Percentiles rank a stretch among this genome's conserved stretches.
Conservation (phyloP, 1,140 invertebrate species). For the Drosophila saltans region DNA sequence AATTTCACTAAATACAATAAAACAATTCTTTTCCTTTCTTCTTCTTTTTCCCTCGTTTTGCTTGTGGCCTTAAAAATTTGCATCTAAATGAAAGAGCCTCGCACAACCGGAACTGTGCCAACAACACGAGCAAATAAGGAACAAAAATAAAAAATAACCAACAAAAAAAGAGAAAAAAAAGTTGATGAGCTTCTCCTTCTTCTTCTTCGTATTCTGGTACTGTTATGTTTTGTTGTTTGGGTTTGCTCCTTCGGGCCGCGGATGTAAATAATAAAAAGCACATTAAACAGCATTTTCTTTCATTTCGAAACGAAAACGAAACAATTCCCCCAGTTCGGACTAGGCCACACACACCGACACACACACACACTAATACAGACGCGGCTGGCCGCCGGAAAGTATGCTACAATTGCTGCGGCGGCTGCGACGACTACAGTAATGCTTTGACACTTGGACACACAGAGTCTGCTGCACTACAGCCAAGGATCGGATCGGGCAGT, state of each 20-base stretch:
- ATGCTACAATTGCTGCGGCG: constrained; percentile 53
- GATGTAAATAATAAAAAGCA: constrained; percentile 81
- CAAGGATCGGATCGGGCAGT: not conserved
- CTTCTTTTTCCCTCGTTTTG: constrained; percentile 19
- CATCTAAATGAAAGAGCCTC: constrained; percentile 72
- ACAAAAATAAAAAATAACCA: constrained; percentile 11
- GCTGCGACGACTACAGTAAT: constrained; percentile 7
- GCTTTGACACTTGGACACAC: constrained; percentile 73
- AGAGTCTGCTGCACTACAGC: too few species aligned
- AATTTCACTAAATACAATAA: constrained; percentile 81
- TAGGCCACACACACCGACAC: constrained; percentile 30
- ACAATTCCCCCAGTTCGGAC: constrained; percentile 62
- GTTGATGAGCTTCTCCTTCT: constrained; percentile 67
- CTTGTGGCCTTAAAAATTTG: constrained; percentile 68
- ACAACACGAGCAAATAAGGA: constrained; percentile 32
- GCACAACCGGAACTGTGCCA: constrained; percentile 67
- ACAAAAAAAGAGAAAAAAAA: constrained; percentile 41
- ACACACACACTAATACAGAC: constrained; percentile 21
- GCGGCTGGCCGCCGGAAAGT: constrained; percentile 55
- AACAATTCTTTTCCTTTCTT: constrained; percentile 43
- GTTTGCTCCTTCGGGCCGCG: constrained; percentile 49
- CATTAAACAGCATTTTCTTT: constrained; percentile 82
- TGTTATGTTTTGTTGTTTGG: constrained; percentile 14
- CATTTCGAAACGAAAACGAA: constrained; percentile 78
- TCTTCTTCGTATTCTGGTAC: not conserved